Base-by-base conservation (phyloP, 1,140 invertebrate species). In the Drosophila navojoa region DNA sequence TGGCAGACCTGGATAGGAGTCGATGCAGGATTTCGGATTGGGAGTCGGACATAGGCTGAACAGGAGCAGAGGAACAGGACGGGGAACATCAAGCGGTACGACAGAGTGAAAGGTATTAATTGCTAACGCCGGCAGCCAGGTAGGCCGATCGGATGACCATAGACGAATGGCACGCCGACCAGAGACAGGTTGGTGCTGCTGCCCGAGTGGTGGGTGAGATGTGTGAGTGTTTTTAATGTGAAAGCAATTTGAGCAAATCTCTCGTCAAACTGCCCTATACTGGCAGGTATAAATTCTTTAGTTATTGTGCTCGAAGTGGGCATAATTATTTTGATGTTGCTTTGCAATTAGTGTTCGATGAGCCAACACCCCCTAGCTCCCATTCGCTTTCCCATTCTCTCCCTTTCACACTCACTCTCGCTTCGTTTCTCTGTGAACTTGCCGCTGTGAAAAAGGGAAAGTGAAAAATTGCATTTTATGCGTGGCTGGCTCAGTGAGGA, bases 301-400 rank as follows among this genome's bases (percentile, higher is more conserved):
- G 76, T 87, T 89, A 79, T 82, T 87, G 71, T 77, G 77, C 53
- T 74, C 81, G 77, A 76, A 86, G 86, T 90, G 79, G 73, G 79
- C 81, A 90, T 90, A 90, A 90, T 90, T 90, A 90, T 86, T 90
- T 76, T 76, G 76, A 87, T 89, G 84, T 89, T 89, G 79, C 79
- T 89, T 70, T 71, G 86, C 80, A 90, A 90, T 90, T 90, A 90
- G 86, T 90, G 81, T 63, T 86, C 82, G 76, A 86, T 79, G 81
- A 45, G 82, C 64, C 68, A 66, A 60, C 72, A 63, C 66, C 71
- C 62, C 54, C 53, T 16, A 1, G 29, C 49, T 22, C 54, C 40
- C 15, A 38, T 32, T 35, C 52, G 6, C 29, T 13, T 52, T 59
- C 4, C 25, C 29, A 0, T 19, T 61, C 27, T 5, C 50, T 22